phyloP scores from a whole-genome alignment of 2,113 vertebrate species.

The Sturnira hondurensis region DNA sequence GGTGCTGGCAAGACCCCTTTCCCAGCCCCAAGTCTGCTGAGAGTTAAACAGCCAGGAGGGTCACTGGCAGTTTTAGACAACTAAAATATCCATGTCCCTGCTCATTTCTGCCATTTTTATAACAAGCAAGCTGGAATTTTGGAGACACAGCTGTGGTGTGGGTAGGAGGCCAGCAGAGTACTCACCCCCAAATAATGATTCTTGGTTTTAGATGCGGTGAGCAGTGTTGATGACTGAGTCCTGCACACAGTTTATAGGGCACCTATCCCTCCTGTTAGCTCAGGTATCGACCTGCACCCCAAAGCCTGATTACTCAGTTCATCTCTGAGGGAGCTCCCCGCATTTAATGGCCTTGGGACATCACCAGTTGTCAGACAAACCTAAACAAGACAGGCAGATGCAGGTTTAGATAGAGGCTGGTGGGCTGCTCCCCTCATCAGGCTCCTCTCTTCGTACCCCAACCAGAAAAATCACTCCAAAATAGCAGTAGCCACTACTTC shows the following conservation, averaged over 20 bases:
- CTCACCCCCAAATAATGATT: background rate
- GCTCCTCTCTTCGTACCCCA: background rate
- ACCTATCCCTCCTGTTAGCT: background rate
- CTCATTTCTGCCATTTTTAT: background rate
- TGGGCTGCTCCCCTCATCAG: background rate
- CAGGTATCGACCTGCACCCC: background rate
- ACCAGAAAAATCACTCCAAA: background rate
- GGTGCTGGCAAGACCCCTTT: background rate
- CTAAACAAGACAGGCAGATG: background rate
- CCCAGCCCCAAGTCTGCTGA: background rate
- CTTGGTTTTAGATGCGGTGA: background rate
- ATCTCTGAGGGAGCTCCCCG: background rate
- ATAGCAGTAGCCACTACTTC: background rate
- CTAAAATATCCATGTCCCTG: background rate
- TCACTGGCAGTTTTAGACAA: background rate
- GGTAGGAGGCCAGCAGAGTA: background rate
- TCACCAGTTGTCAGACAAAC: background rate
- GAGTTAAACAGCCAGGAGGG: background rate
- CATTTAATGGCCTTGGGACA: background rate
- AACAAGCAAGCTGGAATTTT: background rate
- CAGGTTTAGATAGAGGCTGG: background rate
- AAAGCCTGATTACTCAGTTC: background rate
- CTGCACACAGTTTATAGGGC: background rate
- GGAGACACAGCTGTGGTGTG: background rate
- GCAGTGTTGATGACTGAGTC: background rate